Evolutionary conservation across 1,140 invertebrate genomes (phyloP), one percentile per base, ranked within the genome.

Genomic region (Saccostrea glomerata): DNA sequence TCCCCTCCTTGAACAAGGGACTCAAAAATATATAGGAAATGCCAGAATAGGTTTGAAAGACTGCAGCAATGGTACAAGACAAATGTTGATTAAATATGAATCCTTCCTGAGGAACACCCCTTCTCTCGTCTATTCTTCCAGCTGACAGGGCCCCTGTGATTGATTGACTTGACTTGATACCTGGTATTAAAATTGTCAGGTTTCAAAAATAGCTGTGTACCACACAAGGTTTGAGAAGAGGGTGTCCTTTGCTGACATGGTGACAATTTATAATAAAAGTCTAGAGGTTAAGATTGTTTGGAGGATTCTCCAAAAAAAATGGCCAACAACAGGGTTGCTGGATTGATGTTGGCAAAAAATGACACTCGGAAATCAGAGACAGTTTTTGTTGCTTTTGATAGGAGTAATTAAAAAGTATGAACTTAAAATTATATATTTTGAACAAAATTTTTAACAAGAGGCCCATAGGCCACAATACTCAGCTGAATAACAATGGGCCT

Each of bases 81-180:
- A 77, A 77, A 77, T 77, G 70, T 30, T 77, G 70, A 77, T 77
- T 77, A 77, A 77, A 77, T 77, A 30, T 36, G 70, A 77, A 25
- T 77, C 25, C 70, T 77, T 36, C 25, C 11, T 13, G 70, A 77
- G 70, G 25, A 77, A 77, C 70, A 77, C 70, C 70, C 70, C 30
- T 77, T 25, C 30, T 77, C 70, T 30, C 25, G 36, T 23, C 70
- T 36, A 77, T 77, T 77, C 70, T 77, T 77, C 70, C 30, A 11
- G 70, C 70, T 77, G 70, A 77, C 70, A 77, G 70, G 13, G 17
- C 13, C 13, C 15, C 23, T 11, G 70, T 77, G 70, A 77, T 77
- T 77, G 70, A 77, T 77, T 77, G 70, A 77, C 70, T 77, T 77
- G 70, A 77, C 70, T 77, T 77, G 70, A 77, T 77, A 77, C 70